Evolutionary conservation across 2,113 vertebrate species (phyloP).

Genomic region (Buteo buteo): DNA sequence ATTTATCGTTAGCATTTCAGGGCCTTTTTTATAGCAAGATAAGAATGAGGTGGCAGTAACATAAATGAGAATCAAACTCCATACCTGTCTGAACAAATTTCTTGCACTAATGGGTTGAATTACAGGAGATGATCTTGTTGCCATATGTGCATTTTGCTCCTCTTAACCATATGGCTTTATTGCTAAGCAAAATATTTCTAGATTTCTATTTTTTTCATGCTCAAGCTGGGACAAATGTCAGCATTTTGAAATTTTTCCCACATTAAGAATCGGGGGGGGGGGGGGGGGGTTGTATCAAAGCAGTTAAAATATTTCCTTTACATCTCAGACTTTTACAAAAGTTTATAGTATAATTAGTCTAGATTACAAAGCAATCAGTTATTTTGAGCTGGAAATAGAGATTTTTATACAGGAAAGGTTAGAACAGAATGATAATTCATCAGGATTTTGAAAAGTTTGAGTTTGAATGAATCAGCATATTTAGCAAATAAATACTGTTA

Average conservation of each 20-base stretch:
- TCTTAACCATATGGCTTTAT: conserved; percentile 59
- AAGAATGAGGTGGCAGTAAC: background rate
- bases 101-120: conserved; percentile 39
- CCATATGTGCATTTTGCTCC: conserved; percentile 29
- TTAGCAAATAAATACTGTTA: background rate
- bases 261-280: background rate
- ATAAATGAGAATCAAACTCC: background rate
- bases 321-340: background rate
- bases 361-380: conserved; percentile 4
- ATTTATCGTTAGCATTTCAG: background rate
- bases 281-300: background rate
- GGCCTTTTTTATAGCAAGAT: background rate
- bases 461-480: background rate
- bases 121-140: conserved; percentile 36
- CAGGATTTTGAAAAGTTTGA: background rate
- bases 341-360: conserved; percentile 2
- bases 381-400: background rate
- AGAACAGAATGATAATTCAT: background rate
- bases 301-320: conserved; percentile 48
- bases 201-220: conserved; percentile 59
- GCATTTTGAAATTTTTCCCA: conserved; percentile 56
- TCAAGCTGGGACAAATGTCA: conserved; percentile 66
- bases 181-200: conserved; percentile 63
- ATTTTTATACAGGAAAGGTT: background rate
- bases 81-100: conserved; percentile 50